Conservation (phyloP, 2,797 vertebrate species). For the Peromyscus nudipes region DNA sequence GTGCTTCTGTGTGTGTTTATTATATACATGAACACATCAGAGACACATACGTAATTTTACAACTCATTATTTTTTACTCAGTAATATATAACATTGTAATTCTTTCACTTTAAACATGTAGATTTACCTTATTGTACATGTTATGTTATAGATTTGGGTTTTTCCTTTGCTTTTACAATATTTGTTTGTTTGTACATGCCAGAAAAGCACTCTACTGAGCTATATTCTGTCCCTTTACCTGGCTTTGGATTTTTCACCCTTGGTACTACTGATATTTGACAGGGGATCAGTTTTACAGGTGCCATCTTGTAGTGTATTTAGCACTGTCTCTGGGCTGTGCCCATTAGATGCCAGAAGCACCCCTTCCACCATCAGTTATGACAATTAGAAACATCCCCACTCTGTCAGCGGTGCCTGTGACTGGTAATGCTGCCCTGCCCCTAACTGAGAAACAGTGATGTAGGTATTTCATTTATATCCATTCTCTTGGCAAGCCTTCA, state of each 20-base stretch:
- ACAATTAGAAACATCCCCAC: background rate
- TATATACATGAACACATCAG: background rate
- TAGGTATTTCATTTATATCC: background rate
- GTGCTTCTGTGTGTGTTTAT: background rate
- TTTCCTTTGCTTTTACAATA: background rate
- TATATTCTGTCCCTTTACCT: background rate
- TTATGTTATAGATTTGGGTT: background rate
- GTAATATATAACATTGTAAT: background rate
- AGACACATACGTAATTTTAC: background rate
- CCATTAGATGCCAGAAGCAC: background rate
- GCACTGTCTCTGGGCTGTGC: background rate
- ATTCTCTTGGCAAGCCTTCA: background rate
- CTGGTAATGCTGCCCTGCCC: background rate
- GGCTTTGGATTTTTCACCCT: background rate
- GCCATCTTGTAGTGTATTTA: background rate
- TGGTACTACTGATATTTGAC: background rate
- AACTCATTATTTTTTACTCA: background rate
- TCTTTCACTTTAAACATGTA: background rate
- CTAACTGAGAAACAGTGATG: background rate
- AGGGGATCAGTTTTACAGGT: background rate
- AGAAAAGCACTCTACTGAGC: background rate
- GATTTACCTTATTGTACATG: background rate
- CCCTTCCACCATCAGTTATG: too few relatives aligned
- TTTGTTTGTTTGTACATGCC: background rate
- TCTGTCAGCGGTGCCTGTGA: background rate